Conservation (phyloP, 2,888 invertebrate genomes). For the Chironomus riparius region DNA sequence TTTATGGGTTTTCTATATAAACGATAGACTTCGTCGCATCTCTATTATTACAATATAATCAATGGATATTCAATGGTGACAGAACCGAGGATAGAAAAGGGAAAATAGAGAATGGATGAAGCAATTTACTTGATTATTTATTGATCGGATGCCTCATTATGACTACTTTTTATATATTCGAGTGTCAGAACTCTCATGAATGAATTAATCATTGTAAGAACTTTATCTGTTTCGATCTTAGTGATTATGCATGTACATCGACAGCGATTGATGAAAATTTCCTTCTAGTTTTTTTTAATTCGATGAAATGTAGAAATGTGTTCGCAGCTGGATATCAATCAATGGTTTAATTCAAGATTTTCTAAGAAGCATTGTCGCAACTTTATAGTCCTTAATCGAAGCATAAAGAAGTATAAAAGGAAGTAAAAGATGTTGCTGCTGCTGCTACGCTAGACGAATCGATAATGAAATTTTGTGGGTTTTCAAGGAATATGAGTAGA, state of each 20-base stretch:
- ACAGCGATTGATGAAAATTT: background rate
- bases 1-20: background rate
- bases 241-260: no score
- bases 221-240: background rate
- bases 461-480: no score
- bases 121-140: conserved; percentile 25
- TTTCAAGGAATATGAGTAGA: no score
- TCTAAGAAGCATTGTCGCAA: no score
- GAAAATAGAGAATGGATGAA: background rate
- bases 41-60: no score
- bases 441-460: no score
- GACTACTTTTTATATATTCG: background rate
- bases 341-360: no score
- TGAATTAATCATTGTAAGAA: conserved; percentile 15
- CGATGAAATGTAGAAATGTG: background rate
- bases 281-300: background rate
- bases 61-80: no score
- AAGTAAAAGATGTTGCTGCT: no score
- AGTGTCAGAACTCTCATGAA: background rate
- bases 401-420: background rate
- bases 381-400: no score
- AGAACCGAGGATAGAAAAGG: no score
- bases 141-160: conserved; percentile 15
- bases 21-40: background rate
- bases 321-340: background rate